These are phyloP conservation scores for Brachyhypopomus gauderio DNA, from an alignment of 2,113 vertebrate genomes.

Conservation along the genomic window DNA sequence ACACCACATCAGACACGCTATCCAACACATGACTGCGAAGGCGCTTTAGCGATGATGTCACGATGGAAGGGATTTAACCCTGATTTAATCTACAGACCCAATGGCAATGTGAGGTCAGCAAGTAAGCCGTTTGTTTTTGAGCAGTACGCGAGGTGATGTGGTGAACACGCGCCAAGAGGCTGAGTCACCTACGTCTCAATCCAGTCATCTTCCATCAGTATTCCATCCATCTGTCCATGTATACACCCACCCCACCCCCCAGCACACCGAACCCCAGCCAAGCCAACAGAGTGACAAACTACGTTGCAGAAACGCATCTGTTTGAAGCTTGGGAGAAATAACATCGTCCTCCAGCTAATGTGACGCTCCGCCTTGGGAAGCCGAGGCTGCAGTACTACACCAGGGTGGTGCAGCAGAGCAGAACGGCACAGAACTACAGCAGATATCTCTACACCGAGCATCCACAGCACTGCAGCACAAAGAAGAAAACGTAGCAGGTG, in stretches of 20 bases:
- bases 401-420: too few species aligned
- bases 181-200: conserved; percentile 23
- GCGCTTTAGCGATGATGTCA: not conserved
- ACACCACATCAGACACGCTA: not conserved
- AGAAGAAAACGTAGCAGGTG: too few species aligned
- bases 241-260: not conserved
- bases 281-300: not conserved
- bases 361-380: too few species aligned
- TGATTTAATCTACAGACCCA: conserved; percentile 20
- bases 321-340: too few species aligned
- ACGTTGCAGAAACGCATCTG: not conserved
- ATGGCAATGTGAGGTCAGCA: conserved; percentile 8
- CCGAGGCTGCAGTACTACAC: too few species aligned
- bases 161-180: conserved; percentile 4
- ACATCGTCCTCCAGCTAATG: too few species aligned
- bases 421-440: too few species aligned
- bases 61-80: conserved; percentile 8
- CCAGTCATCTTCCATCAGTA: not conserved
- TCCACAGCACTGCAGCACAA: too few species aligned
- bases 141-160: not conserved
- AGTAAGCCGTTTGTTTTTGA: conserved; percentile 35
- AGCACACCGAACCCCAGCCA: not conserved
- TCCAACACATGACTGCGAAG: not conserved
- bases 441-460: too few species aligned
- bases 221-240: not conserved